Evolutionary conservation across 2,888 invertebrate species (phyloP).

Genomic region (Neoscelio sp.): DNA sequence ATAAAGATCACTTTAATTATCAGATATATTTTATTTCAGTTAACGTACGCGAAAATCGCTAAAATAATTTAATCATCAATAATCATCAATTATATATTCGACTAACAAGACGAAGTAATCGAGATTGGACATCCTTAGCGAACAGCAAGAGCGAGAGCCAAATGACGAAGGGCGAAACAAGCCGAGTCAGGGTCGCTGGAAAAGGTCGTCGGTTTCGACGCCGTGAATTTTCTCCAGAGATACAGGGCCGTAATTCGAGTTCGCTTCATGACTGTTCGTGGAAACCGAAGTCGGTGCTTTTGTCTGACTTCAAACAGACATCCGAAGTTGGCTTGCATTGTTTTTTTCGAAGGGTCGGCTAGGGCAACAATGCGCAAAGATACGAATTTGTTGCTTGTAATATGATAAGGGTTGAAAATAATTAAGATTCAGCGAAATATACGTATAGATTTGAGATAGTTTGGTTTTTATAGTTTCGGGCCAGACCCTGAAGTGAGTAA

Average conservation of each 20-base stretch:
- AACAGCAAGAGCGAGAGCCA: conserved; percentile 13
- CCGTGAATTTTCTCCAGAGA: conserved; percentile 55
- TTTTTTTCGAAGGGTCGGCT: too few relatives aligned
- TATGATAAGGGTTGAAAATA: conserved; percentile 7
- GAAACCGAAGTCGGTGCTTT: conserved; percentile 53
- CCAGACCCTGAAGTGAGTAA: too few relatives aligned
- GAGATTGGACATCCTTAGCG: conserved; percentile 7
- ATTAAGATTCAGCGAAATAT: too few relatives aligned
- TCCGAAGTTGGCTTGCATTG: conserved; percentile 4
- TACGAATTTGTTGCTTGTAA: conserved; percentile 21
- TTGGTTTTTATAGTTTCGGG: too few relatives aligned
- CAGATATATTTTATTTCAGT: too few relatives aligned
- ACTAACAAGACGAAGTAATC: conserved; percentile 24
- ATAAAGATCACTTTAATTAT: too few relatives aligned
- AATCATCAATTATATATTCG: neutral
- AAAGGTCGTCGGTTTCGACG: conserved; percentile 50
- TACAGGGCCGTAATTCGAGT: conserved; percentile 50
- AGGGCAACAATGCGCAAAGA: conserved; percentile 6
- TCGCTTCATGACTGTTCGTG: conserved; percentile 59
- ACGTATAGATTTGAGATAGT: too few relatives aligned
- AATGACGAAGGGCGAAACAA: conserved; percentile 32
- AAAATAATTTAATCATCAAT: conserved; percentile 1
- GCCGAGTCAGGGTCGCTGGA: conserved; percentile 51
- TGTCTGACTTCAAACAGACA: conserved; percentile 22
- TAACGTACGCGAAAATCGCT: too few relatives aligned